Percentiles rank a stretch among this genome's conserved stretches.
These are phyloP conservation scores for Ceryle rudis DNA, from an alignment of 2,797 vertebrate genomes.

Conservation along the genomic window DNA sequence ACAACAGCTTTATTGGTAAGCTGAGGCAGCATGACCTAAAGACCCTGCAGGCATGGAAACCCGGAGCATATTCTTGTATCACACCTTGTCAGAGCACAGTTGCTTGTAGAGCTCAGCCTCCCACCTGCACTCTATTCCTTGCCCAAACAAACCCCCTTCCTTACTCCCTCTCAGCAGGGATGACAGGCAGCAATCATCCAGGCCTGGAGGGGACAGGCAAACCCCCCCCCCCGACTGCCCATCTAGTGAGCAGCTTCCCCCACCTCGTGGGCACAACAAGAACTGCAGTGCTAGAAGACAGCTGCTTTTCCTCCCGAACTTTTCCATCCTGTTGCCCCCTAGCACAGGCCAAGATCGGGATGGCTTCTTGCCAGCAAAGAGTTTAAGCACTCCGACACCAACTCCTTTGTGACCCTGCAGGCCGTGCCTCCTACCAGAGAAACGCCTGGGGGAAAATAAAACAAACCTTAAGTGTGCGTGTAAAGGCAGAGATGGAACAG, in stretches of 20 bases:
- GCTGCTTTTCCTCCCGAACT: conserved; percentile 44
- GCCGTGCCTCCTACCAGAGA: conserved; percentile 41
- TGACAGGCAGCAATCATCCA: not conserved
- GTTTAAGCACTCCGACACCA: conserved; percentile 47
- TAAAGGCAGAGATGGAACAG: conserved; percentile 21
- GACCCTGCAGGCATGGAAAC: not conserved
- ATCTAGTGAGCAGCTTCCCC: not conserved
- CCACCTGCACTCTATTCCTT: not conserved
- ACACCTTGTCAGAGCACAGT: not conserved
- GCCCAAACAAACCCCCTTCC: not conserved
- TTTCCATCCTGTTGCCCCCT: not conserved
- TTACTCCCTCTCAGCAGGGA: not conserved
- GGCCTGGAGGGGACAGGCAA: not conserved
- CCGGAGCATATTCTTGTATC: not conserved
- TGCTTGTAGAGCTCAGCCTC: not conserved
- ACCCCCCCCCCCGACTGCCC: not conserved
- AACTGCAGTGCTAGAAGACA: conserved; percentile 39
- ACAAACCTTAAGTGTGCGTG: not conserved
- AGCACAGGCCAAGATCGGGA: not conserved
- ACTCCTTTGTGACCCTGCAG: conserved; percentile 56
- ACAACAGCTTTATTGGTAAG: not conserved
- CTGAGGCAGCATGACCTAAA: not conserved
- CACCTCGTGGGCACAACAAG: conserved; percentile 50
- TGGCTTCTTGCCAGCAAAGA: conserved; percentile 54
- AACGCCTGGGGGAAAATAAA: not conserved